Evolutionary conservation across 2,797 vertebrate species (phyloP).

Genomic region (Danio jaintianensis): DNA sequence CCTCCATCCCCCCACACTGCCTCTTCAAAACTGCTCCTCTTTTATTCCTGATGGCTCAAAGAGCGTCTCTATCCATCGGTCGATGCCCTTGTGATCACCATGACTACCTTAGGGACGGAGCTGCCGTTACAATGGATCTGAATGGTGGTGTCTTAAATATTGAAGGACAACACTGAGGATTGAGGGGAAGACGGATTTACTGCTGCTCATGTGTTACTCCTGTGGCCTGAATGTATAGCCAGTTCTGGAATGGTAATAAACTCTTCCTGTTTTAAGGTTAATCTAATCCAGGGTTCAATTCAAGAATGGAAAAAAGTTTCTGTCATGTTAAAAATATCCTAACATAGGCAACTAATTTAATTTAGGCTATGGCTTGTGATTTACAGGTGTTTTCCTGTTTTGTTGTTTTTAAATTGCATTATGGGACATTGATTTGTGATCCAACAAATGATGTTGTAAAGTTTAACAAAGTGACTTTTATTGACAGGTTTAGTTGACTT

Average conservation of each 20-base stretch:
- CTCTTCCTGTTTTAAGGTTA: neutral
- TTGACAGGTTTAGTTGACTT: too few species aligned
- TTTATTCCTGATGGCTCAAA: conserved; percentile 52
- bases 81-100: conserved; percentile 63
- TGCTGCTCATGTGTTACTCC: neutral
- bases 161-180: conserved; percentile 58
- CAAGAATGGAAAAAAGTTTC: neutral
- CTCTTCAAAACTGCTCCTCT: conserved; percentile 53
- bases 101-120: conserved; percentile 64
- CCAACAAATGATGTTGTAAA: too few species aligned
- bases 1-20: conserved; percentile 48
- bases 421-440: too few species aligned
- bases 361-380: too few species aligned
- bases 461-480: too few species aligned
- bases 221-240: neutral
- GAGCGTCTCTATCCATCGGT: conserved; percentile 58
- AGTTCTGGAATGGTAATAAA: conserved; percentile 1
- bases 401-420: too few species aligned
- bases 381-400: too few species aligned
- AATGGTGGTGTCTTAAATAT: conserved; percentile 60
- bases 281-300: neutral
- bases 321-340: too few species aligned
- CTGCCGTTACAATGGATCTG: conserved; percentile 48
- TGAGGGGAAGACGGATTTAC: conserved; percentile 37
- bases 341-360: too few species aligned